Evolutionary conservation across 1,140 invertebrate genomes (phyloP).

Genomic region (Tetranychus urticae): DNA sequence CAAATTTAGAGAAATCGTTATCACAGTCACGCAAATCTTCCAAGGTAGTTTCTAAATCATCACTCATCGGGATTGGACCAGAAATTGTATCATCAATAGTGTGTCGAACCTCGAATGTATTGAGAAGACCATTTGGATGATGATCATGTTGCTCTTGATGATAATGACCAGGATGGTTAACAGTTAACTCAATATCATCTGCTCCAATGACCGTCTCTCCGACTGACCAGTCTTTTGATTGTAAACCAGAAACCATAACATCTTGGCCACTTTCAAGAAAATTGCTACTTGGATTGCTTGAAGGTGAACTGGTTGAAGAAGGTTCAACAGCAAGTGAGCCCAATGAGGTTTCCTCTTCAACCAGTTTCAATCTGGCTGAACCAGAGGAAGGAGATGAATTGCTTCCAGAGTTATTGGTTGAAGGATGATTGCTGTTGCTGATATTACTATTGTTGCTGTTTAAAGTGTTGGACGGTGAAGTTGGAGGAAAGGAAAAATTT

Average conservation of each 20-base stretch:
- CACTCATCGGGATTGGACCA: constrained; percentile 6
- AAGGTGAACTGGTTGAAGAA: background rate
- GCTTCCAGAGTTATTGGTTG: background rate
- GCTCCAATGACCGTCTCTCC: background rate
- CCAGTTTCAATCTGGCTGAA: background rate
- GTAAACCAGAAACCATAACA: constrained; percentile 8
- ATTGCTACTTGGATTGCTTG: background rate
- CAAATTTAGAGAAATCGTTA: constrained; percentile 16
- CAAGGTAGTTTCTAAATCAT: constrained; percentile 15
- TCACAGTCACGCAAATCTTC: constrained; percentile 16
- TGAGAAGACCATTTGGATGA: constrained; percentile 1
- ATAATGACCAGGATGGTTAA: background rate
- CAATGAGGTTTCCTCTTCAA: background rate
- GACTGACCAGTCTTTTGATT: background rate
- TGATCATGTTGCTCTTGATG: background rate
- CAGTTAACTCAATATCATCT: constrained; percentile 3
- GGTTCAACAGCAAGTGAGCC: no score
- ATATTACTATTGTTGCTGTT: background rate
- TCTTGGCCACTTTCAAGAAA: constrained; percentile 9
- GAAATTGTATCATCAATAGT: constrained; percentile 4
- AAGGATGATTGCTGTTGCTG: background rate
- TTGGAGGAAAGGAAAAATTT: constrained; percentile 8
- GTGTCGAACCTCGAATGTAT: background rate
- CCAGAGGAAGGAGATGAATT: background rate
- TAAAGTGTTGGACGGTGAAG: background rate